Evolutionary conservation across 2,113 vertebrate genomes (phyloP).

Genomic region (Oreotrochilus melanogaster): DNA sequence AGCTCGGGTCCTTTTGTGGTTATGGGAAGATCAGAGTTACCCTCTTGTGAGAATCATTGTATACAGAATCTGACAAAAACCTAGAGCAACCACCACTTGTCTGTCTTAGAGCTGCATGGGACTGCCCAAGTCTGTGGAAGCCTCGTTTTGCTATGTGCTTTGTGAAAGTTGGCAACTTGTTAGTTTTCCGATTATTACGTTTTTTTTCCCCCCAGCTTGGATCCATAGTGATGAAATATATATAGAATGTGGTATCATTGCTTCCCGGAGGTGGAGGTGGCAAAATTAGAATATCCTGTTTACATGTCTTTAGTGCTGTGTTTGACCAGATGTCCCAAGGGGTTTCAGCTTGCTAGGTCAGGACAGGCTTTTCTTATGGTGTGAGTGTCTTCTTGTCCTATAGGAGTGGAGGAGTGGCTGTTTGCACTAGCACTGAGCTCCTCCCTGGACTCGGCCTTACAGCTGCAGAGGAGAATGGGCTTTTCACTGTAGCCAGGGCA

Average conservation of each 20-base stretch:
- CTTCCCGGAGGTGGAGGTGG: neutral
- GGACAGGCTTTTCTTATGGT: neutral
- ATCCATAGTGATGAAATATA: neutral
- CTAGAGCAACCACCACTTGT: neutral
- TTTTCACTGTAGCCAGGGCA: neutral
- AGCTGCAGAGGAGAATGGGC: neutral
- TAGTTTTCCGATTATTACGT: neutral
- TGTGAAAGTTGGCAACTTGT: neutral
- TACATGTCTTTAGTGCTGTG: neutral
- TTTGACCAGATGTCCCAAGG: conserved; percentile 17
- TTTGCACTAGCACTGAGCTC: neutral
- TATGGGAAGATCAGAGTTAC: neutral
- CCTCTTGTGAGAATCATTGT: neutral
- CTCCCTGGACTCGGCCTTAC: neutral
- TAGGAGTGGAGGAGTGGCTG: neutral
- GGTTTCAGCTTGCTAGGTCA: neutral
- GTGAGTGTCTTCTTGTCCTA: neutral
- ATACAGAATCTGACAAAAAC: neutral
- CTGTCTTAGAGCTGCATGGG: neutral
- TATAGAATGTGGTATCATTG: neutral
- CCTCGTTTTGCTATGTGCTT: neutral
- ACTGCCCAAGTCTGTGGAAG: neutral
- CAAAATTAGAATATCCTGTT: conserved; percentile 62
- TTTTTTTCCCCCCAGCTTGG: neutral
- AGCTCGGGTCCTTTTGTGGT: neutral